Percentiles rank a stretch among this genome's conserved stretches.
Conservation (phyloP, 2,888 invertebrate genomes). For the Thalpophila matura region DNA sequence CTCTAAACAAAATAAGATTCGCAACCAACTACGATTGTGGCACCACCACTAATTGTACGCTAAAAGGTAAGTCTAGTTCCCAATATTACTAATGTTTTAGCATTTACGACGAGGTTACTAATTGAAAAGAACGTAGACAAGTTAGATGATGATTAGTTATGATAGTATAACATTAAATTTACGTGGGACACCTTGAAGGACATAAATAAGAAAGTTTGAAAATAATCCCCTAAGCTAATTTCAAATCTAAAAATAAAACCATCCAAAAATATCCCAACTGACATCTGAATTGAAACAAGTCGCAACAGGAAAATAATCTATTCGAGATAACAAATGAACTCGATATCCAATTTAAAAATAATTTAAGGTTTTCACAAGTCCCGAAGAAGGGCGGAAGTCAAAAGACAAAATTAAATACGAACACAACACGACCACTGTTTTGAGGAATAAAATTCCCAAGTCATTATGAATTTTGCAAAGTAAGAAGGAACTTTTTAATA, state of each 20-base stretch:
- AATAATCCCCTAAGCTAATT: constrained; percentile 3
- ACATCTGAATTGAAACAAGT: constrained; percentile 17
- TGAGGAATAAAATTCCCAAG: constrained; percentile 68
- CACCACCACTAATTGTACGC: constrained; percentile 80
- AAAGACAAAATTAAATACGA: constrained; percentile 63
- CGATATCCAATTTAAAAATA: constrained; percentile 44
- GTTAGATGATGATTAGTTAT: no score
- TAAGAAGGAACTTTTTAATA: constrained; percentile 71
- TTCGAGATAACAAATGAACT: constrained; percentile 42
- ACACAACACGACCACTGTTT: constrained; percentile 50
- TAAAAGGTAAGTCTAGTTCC: constrained; percentile 76
- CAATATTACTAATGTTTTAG: not conserved
- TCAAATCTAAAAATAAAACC: not conserved
- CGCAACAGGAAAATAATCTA: constrained; percentile 29
- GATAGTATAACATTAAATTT: no score
- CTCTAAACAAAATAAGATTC: constrained; percentile 80
- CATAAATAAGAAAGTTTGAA: constrained; percentile 1
- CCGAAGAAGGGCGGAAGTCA: constrained; percentile 36
- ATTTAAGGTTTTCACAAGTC: constrained; percentile 36
- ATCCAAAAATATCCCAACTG: constrained; percentile 7
- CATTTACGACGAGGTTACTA: no score
- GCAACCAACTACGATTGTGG: constrained; percentile 86
- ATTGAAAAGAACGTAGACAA: no score
- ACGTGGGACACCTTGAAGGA: no score
- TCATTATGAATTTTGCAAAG: constrained; percentile 71